A percentile compares a stretch with the other conserved stretches of the same genome.
Evolutionary conservation across 2,113 vertebrate species (phyloP).

Genomic region (Sylvia atricapilla): DNA sequence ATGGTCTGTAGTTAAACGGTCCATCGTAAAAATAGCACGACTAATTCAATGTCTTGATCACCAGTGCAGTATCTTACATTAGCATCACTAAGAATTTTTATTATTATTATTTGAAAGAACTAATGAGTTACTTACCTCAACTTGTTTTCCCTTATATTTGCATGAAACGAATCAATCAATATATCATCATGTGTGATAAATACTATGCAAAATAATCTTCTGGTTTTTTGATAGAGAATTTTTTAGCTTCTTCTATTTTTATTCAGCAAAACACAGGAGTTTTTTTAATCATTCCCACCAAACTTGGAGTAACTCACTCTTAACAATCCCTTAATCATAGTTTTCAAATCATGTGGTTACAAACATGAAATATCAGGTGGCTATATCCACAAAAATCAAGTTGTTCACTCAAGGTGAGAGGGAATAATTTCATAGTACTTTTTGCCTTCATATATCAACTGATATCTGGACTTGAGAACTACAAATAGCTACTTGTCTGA

Average conservation of each 20-base stretch:
- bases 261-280: rapidly evolving
- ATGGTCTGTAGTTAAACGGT: background rate
- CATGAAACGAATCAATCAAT: background rate
- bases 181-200: background rate
- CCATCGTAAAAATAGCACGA: background rate
- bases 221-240: background rate
- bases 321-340: background rate
- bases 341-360: background rate
- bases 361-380: background rate
- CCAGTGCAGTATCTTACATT: background rate
- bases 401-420: background rate
- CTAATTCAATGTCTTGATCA: background rate
- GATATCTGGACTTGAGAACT: background rate
- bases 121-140: background rate
- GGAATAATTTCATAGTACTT: background rate
- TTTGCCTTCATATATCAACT: background rate
- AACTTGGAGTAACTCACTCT: background rate
- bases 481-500: background rate
- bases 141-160: background rate
- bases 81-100: background rate
- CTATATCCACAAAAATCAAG: background rate
- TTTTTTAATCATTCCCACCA: background rate
- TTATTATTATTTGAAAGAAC: background rate
- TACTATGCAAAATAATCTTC: background rate
- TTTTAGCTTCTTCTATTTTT: background rate